Evolutionary conservation across 2,797 vertebrate genomes (phyloP), one percentile per base, ranked within the genome.

Genomic region (Molossus alvarezi): DNA sequence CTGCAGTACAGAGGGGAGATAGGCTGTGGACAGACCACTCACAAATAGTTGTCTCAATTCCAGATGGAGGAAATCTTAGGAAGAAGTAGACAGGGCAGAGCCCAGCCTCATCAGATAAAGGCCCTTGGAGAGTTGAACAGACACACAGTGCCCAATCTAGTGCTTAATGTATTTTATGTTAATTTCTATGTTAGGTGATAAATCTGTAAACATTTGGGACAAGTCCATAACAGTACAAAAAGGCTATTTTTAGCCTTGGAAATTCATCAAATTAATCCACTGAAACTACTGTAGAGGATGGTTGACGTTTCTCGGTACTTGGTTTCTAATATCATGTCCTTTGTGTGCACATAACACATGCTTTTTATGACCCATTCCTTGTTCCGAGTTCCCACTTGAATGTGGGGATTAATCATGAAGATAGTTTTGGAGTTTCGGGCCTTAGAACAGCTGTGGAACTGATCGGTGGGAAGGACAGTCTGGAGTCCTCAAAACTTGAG

Each of bases 191-290:
- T 29, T 53, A 69, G 60, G 58, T 58, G 71, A 57, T 77, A 80
- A 51, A 72, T 65, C 41, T 71, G 72, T 37, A 73, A 93, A 20
- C 76, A 80, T 53, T 51, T 72, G 83, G 25, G 48, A 60, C 79
- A 73, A 58, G 58, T 48, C 29, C 13, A 5, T 1, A 51, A 41
- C 4, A 15, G 10, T 41, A 58, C 71, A 29, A 67, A 79, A 88
- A 48, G 23, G 7, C 13, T 83, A 6, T 77, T 53, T 73, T 67
- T 82, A 92, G 62, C 76, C 8, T 72, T 25, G 33, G 67, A 71
- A 79, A 80, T 41, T 29, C 37, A 75, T 29, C 51, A 58, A 14
- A n/a, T 65, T 57, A n/a, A 45, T 25, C n/a, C 48, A 9, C 29
- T 17, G 71, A 17, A 76, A 33, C 55, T 33, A 48, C 25, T 51